Evolutionary conservation across 37 sponge, comb jelly and placozoan genomes (phyloP).

Genomic region (Axinella damicornis): DNA sequence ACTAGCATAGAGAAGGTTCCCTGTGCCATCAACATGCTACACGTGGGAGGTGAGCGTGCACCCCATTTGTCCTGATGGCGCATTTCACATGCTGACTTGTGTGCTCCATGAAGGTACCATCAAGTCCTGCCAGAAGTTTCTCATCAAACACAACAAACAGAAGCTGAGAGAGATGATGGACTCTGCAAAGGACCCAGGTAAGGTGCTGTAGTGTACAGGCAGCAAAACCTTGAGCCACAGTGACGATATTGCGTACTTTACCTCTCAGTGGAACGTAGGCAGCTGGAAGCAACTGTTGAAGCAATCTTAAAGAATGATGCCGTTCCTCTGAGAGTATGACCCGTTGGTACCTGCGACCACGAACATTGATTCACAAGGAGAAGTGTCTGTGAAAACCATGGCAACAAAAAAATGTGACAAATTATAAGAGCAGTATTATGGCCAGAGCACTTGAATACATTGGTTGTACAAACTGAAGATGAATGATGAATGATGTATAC

Average conservation of each 20-base stretch:
- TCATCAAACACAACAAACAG: conserved; percentile 55
- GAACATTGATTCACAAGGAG: too few species aligned
- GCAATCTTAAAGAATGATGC: conserved; percentile 17
- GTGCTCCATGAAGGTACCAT: conserved; percentile 56
- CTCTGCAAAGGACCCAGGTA: conserved; percentile 12
- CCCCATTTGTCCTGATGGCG: too few species aligned
- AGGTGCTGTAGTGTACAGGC: not conserved
- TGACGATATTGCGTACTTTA: too few species aligned
- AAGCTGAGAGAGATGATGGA: conserved; percentile 43
- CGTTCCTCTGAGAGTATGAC: conserved; percentile 19
- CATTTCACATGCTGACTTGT: not conserved
- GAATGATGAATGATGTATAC: not conserved
- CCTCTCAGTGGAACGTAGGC: conserved; percentile 33
- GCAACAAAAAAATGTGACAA: too few species aligned
- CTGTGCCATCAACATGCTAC: conserved; percentile 54
- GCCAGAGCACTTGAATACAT: too few species aligned
- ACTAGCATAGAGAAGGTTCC: conserved; percentile 12
- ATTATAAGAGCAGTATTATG: too few species aligned
- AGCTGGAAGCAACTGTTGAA: conserved; percentile 17
- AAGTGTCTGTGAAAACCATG: too few species aligned
- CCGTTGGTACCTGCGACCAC: not conserved
- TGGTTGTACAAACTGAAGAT: not conserved
- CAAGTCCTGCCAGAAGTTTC: conserved; percentile 65
- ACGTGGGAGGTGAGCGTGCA: conserved; percentile 30
- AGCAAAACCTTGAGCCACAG: too few species aligned